Percentiles rank a stretch among this genome's conserved stretches.
phyloP scores from a whole-genome alignment of 2,888 invertebrate species.

The Eurytoma adleriae region DNA sequence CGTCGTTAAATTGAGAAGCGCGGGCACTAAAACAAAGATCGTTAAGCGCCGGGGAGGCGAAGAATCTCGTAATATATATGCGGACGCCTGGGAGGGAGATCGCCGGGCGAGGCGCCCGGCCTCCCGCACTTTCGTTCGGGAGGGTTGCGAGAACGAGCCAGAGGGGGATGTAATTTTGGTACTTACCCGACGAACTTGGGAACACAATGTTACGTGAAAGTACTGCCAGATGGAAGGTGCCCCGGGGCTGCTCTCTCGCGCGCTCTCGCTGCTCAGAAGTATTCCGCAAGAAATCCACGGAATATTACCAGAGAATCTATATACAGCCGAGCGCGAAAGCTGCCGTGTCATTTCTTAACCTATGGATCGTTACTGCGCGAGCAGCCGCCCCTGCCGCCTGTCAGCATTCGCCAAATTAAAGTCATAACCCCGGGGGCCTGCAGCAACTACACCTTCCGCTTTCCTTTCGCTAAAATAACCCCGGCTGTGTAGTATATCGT shows the following conservation, averaged over 20 bases:
- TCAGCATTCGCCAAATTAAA: conserved; percentile 15
- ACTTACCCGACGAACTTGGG: conserved; percentile 69
- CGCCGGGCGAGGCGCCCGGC: conserved; percentile 55
- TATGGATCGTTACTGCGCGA: conserved; percentile 13
- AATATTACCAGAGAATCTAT: conserved; percentile 60
- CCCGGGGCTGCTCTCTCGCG: conserved; percentile 43
- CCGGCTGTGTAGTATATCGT: no score
- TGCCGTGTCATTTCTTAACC: conserved; percentile 61
- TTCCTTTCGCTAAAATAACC: no score
- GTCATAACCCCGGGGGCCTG: background rate
- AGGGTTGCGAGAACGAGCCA: conserved; percentile 58
- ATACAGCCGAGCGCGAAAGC: conserved; percentile 3
- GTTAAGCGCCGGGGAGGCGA: conserved; percentile 67
- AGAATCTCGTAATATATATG: conserved; percentile 69
- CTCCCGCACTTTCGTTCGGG: conserved; percentile 64
- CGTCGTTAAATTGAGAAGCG: conserved; percentile 65
- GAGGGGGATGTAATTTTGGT: conserved; percentile 70
- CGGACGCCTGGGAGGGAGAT: conserved; percentile 58
- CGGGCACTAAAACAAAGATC: conserved; percentile 69
- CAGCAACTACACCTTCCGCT: no score
- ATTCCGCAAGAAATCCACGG: conserved; percentile 64
- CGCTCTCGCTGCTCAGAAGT: conserved; percentile 54
- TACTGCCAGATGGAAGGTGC: conserved; percentile 68
- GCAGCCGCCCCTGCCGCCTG: background rate
- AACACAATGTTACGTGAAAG: conserved; percentile 72